Percentiles rank a stretch among this genome's conserved stretches.
Conservation (phyloP, 2,888 invertebrate genomes). For the Osmoderma eremita region DNA sequence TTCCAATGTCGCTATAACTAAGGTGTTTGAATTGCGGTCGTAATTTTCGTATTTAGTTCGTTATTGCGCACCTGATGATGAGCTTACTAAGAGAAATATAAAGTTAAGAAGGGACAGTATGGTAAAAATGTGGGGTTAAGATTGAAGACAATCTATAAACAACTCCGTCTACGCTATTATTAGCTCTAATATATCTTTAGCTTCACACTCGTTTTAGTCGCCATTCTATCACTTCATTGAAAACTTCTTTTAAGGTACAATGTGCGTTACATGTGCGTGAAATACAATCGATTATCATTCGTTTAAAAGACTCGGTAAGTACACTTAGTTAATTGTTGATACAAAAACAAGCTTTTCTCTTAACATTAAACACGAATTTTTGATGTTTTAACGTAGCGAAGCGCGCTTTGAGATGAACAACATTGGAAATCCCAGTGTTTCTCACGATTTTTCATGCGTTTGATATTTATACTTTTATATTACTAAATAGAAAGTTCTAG, state of each 20-base stretch:
- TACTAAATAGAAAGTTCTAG: conserved; percentile 12
- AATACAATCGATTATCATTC: conserved; percentile 15
- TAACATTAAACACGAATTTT: neutral
- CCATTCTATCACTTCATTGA: conserved; percentile 34
- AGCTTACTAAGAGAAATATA: conserved; percentile 25
- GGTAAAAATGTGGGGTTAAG: conserved; percentile 58
- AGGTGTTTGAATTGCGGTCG: too few relatives aligned
- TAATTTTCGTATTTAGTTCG: neutral
- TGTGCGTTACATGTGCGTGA: conserved; percentile 36
- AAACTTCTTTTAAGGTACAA: conserved; percentile 37
- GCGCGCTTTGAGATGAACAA: neutral
- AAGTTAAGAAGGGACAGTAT: conserved; percentile 29
- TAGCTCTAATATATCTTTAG: conserved; percentile 61
- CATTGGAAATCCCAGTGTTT: conserved; percentile 7
- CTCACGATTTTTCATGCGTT: neutral
- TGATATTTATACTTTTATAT: neutral
- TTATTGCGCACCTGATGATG: conserved; percentile 12
- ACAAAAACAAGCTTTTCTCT: neutral
- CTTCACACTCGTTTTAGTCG: conserved; percentile 38
- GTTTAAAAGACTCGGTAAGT: conserved; percentile 18
- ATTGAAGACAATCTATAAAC: conserved; percentile 56
- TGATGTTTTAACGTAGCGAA: neutral
- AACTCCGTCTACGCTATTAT: conserved; percentile 60
- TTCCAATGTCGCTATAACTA: too few relatives aligned
- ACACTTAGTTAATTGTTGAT: neutral